Percentiles rank a stretch among this genome's conserved stretches.
Conservation (phyloP, 2,113 vertebrate species). For the Lasiurus borealis region DNA sequence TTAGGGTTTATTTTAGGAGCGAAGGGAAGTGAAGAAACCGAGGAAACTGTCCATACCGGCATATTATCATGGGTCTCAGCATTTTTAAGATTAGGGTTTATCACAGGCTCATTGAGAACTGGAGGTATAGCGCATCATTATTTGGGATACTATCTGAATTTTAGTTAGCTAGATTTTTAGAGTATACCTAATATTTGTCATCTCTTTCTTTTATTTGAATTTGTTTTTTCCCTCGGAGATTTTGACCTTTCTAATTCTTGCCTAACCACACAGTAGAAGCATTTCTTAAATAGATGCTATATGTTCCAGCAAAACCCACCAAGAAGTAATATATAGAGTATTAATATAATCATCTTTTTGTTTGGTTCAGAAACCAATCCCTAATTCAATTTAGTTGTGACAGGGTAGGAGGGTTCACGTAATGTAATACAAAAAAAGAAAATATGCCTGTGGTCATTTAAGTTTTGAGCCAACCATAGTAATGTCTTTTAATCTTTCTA, state of each 20-base stretch:
- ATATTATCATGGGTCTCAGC: neutral
- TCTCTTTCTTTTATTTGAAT: constrained; percentile 22
- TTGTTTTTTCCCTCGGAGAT: neutral
- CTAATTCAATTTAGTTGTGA: neutral
- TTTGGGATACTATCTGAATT: neutral
- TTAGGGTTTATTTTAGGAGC: neutral
- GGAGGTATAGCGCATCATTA: neutral
- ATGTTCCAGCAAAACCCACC: neutral
- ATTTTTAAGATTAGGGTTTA: neutral
- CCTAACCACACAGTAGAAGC: neutral
- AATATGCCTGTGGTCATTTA: neutral
- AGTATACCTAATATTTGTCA: constrained; percentile 4
- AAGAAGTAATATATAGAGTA: neutral
- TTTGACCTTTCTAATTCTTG: constrained; percentile 10
- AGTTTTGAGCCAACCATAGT: constrained; percentile 14
- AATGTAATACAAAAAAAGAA: constrained; percentile 43
- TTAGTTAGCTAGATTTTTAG: neutral
- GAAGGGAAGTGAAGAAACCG: neutral
- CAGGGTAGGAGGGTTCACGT: neutral
- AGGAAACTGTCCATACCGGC: neutral
- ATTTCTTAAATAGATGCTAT: constrained; percentile 3
- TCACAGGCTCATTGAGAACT: neutral
- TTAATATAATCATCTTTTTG: constrained; percentile 27
- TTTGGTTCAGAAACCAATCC: neutral
- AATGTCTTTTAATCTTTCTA: constrained; percentile 33